Conservation (phyloP, 2,797 vertebrate species). For the Takifugu ocellatus region DNA sequence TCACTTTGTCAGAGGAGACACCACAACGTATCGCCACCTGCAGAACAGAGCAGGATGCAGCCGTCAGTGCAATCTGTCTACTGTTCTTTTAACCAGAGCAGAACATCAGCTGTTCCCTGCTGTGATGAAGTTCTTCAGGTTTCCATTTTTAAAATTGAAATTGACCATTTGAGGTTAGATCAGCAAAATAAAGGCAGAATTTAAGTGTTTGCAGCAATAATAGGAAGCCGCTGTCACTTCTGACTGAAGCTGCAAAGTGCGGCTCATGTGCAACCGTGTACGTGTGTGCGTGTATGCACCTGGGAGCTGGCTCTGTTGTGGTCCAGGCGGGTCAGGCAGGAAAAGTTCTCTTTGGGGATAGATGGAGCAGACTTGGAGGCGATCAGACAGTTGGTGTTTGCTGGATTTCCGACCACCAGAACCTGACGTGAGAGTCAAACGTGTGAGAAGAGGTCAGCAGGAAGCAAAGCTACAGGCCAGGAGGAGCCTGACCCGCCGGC, state of each 20-base stretch:
- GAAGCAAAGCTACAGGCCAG: too few relatives aligned
- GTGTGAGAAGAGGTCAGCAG: not conserved
- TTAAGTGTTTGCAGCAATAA: too few relatives aligned
- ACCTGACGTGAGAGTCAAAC: constrained; percentile 71
- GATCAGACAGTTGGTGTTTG: constrained; percentile 96
- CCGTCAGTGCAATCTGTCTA: too few relatives aligned
- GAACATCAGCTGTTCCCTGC: too few relatives aligned
- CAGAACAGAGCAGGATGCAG: not conserved
- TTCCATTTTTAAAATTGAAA: too few relatives aligned
- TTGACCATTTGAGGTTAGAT: too few relatives aligned
- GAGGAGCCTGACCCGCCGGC: too few relatives aligned
- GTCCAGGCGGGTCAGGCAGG: constrained; percentile 95
- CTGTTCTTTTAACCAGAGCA: too few relatives aligned
- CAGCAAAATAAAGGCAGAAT: too few relatives aligned
- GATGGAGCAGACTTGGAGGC: constrained; percentile 92
- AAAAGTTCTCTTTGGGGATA: constrained; percentile 98
- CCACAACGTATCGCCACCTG: constrained; percentile 89
- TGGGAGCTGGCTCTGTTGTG: constrained; percentile 92
- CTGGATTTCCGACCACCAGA: constrained; percentile 94
- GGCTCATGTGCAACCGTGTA: not conserved
- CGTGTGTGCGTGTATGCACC: constrained; percentile 60
- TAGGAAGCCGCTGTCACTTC: too few relatives aligned
- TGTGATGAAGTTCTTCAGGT: too few relatives aligned
- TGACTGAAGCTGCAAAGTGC: too few relatives aligned
- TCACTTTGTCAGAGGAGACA: constrained; percentile 83